These are phyloP conservation scores for Pogonomyrmex californicus DNA, from an alignment of 1,140 invertebrate species.

Conservation along the genomic window DNA sequence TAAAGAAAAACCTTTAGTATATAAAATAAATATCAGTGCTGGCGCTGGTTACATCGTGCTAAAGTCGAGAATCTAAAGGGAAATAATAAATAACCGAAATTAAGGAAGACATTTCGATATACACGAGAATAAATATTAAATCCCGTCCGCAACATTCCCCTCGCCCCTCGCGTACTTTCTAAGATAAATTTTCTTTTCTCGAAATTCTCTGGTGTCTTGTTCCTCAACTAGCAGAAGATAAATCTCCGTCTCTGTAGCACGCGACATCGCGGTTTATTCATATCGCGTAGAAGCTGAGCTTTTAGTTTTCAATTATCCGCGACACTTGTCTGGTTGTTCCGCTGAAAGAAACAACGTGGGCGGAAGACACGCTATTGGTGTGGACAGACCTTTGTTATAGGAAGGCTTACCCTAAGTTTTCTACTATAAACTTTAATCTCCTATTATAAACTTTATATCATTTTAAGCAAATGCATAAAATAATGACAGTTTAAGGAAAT, in stretches of 20 bases:
- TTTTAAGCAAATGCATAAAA: neutral
- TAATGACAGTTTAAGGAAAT: conserved; percentile 4
- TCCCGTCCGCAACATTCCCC: neutral
- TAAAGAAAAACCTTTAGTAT: neutral
- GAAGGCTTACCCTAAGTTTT: conserved; percentile 5
- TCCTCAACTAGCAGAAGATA: conserved; percentile 27
- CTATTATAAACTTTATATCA: neutral
- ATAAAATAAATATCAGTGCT: neutral
- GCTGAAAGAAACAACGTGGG: neutral
- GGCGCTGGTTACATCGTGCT: neutral
- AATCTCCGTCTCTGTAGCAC: conserved; percentile 36
- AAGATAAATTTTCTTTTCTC: conserved; percentile 41
- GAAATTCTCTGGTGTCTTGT: conserved; percentile 25
- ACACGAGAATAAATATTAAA: conserved; percentile 44
- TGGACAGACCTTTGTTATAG: conserved; percentile 11
- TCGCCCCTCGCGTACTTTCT: neutral
- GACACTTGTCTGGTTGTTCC: neutral
- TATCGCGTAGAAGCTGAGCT: conserved; percentile 3
- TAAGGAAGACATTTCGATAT: conserved; percentile 12
- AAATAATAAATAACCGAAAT: conserved; percentile 15
- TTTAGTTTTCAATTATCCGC: conserved; percentile 50
- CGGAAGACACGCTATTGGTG: neutral
- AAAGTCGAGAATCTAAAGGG: neutral
- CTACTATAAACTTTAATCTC: conserved; percentile 27
- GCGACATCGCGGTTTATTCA: conserved; percentile 42